Conservation (phyloP, 2,113 vertebrate species). For the Illadopsis cleaveri region DNA sequence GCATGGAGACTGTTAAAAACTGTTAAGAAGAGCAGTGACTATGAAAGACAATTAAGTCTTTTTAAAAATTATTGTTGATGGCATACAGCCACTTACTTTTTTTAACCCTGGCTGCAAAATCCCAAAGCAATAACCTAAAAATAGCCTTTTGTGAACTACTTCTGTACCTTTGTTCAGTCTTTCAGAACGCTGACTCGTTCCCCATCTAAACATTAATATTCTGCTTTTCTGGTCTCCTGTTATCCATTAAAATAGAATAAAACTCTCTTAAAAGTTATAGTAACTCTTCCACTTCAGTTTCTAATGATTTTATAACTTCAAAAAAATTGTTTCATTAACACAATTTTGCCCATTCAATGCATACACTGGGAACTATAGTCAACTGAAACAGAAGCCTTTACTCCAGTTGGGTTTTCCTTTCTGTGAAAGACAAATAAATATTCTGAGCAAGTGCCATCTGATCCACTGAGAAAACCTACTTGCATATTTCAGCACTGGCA, state of each 20-base stretch:
- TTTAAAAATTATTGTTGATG: neutral
- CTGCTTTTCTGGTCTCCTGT: neutral
- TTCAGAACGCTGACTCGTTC: neutral
- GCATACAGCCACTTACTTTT: neutral
- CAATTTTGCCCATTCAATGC: neutral
- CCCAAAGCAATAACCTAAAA: neutral
- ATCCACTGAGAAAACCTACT: neutral
- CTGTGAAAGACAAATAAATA: neutral
- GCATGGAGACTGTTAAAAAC: neutral
- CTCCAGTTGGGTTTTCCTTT: neutral
- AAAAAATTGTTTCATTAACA: neutral
- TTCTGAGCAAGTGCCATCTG: neutral
- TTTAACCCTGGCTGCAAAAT: neutral
- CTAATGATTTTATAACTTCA: neutral
- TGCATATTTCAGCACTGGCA: neutral
- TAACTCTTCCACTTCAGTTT: neutral
- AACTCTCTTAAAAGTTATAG: neutral
- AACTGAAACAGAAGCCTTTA: neutral
- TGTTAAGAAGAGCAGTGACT: neutral
- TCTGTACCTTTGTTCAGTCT: neutral
- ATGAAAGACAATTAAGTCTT: neutral
- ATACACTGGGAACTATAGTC: neutral
- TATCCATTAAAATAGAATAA: neutral
- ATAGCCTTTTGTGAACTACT: neutral
- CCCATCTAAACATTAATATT: neutral